Conservation (phyloP, 2,113 vertebrate species). For the Colossoma macropomum region DNA sequence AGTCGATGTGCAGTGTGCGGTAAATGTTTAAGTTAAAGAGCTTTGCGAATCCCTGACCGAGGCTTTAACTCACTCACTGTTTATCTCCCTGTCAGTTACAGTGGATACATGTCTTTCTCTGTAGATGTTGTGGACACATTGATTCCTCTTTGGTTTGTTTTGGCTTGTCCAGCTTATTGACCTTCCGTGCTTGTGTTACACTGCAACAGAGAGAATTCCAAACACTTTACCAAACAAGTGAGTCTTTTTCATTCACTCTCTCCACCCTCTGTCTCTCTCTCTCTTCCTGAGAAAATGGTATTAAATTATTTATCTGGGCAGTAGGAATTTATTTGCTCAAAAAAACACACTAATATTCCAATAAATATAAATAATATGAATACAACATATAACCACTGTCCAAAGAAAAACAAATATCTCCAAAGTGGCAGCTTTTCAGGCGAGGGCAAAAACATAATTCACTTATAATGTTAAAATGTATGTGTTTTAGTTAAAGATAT, state of each 20-base stretch:
- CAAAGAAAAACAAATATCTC: no score
- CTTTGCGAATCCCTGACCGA: not conserved
- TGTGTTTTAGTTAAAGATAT: no score
- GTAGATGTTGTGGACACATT: slow-evolving; percentile 17
- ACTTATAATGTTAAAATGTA: no score
- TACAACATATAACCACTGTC: no score
- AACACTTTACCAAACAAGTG: not conserved
- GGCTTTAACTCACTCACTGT: not conserved
- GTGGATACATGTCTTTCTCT: not conserved
- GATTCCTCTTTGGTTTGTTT: slow-evolving; percentile 52
- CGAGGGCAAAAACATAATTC: no score
- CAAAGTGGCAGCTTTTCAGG: no score
- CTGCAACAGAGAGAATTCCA: not conserved
- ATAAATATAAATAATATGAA: no score
- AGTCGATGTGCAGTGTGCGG: not conserved
- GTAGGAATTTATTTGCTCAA: no score
- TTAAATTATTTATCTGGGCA: no score
- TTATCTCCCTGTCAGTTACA: slow-evolving; percentile 9
- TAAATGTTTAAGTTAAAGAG: not conserved
- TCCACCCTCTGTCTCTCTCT: no score
- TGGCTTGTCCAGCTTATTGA: slow-evolving; percentile 59
- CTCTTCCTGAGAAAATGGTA: no score
- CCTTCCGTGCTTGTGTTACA: not conserved
- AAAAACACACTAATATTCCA: no score
- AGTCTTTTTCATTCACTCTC: not conserved